phyloP scores from a whole-genome alignment of 2,888 invertebrate genomes.

The Barypeithes pellucidus region DNA sequence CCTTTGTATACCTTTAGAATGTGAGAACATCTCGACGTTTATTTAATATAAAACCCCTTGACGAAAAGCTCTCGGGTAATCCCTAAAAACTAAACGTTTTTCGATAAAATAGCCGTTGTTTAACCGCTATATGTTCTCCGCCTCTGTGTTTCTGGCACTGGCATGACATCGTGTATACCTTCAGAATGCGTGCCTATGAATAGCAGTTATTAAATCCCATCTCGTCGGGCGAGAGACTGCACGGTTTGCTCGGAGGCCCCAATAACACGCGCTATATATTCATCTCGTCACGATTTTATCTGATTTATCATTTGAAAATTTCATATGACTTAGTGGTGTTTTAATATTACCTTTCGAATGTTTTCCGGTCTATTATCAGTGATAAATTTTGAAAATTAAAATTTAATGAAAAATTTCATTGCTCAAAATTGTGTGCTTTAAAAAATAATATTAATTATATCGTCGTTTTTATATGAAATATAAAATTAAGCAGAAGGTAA shows the following conservation, averaged over 20 bases:
- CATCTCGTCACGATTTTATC: background rate
- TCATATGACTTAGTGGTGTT: background rate
- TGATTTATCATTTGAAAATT: conserved; percentile 2
- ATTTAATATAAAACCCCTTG: too few relatives aligned
- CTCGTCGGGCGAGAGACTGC: conserved; percentile 44
- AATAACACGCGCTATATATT: conserved; percentile 31
- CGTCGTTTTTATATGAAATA: too few relatives aligned
- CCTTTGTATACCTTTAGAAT: too few relatives aligned
- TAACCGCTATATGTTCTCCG: background rate
- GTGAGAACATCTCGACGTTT: too few relatives aligned
- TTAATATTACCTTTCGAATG: background rate
- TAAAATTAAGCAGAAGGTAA: too few relatives aligned
- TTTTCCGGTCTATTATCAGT: background rate
- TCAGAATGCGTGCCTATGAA: conserved; percentile 47
- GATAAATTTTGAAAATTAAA: background rate
- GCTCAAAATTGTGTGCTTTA: too few relatives aligned
- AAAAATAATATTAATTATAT: too few relatives aligned
- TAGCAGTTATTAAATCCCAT: conserved; percentile 52
- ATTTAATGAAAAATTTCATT: too few relatives aligned
- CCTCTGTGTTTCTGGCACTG: conserved; percentile 22
- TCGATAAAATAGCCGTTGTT: too few relatives aligned
- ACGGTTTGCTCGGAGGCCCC: conserved; percentile 34
- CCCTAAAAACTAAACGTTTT: too few relatives aligned
- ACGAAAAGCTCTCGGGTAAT: too few relatives aligned
- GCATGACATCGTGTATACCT: conserved; percentile 40